These are phyloP conservation scores for Hemithea aestivaria DNA, from an alignment of 2,888 invertebrate species.

Conservation along the genomic window DNA sequence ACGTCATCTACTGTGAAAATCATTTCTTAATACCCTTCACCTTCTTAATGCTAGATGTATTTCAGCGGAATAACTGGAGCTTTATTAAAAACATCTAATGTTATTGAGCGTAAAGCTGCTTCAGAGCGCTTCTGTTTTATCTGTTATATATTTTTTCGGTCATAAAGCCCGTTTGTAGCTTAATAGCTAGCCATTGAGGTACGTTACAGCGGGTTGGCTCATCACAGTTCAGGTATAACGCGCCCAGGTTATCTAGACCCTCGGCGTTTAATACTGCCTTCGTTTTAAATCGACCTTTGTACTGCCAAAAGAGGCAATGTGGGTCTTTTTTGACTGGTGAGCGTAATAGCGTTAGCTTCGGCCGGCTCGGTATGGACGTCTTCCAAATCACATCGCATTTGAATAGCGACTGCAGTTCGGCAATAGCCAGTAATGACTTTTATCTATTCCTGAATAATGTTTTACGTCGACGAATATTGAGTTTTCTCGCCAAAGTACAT, in stretches of 20 bases:
- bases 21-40: not conserved
- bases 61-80: not conserved
- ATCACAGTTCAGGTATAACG: constrained; percentile 60
- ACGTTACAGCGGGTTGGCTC: constrained; percentile 62
- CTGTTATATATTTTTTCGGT: constrained; percentile 44
- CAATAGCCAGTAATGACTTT: constrained; percentile 56
- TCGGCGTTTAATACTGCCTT: constrained; percentile 21
- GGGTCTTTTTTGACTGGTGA: constrained; percentile 45
- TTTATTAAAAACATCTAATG: constrained; percentile 4
- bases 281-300: constrained; percentile 32
- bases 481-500: constrained; percentile 11
- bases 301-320: constrained; percentile 24
- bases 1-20: constrained; percentile 4
- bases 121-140: constrained; percentile 43
- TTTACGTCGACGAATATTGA: constrained; percentile 20
- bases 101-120: constrained; percentile 25
- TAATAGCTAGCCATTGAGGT: constrained; percentile 62
- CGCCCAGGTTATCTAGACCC: constrained; percentile 46
- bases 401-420: constrained; percentile 59
- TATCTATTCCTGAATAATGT: constrained; percentile 42
- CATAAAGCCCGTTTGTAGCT: constrained; percentile 54
- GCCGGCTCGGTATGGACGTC: constrained; percentile 54
- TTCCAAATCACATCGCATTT: constrained; percentile 70
- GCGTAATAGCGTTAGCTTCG: constrained; percentile 45
- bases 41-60: not conserved